Evolutionary conservation across 2,888 invertebrate species (phyloP).

Genomic region (Lydus trimaculatus): DNA sequence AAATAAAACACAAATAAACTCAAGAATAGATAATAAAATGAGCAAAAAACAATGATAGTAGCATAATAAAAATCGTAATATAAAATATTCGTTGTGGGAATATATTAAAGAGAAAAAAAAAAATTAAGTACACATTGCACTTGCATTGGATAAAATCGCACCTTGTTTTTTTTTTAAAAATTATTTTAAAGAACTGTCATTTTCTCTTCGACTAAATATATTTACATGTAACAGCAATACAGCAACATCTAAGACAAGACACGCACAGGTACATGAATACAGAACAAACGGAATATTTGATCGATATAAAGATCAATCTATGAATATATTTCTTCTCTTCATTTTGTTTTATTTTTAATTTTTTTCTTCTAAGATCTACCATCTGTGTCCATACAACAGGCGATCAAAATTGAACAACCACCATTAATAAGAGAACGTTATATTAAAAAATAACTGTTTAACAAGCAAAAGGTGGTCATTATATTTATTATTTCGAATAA

Average conservation of each 20-base stretch:
- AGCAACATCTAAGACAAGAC: constrained; percentile 52
- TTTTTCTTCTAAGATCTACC: background rate
- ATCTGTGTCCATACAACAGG: constrained; percentile 7
- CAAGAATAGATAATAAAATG: constrained; percentile 11
- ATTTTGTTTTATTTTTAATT: background rate
- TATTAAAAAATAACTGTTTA: background rate
- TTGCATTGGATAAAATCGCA: constrained; percentile 32
- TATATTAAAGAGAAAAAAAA: constrained; percentile 8
- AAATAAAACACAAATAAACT: background rate
- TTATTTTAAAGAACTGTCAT: constrained; percentile 24
- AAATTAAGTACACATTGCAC: constrained; percentile 41
- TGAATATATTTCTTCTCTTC: background rate
- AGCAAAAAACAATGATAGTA: constrained; percentile 16
- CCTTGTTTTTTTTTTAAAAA: constrained; percentile 16
- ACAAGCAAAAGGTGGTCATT: background rate
- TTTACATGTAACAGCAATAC: constrained; percentile 49
- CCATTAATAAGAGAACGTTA: background rate
- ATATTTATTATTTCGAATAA: background rate
- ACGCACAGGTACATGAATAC: constrained; percentile 54
- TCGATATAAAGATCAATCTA: constrained; percentile 22
- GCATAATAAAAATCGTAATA: constrained; percentile 6
- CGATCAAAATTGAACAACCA: background rate
- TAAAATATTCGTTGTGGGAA: constrained; percentile 35
- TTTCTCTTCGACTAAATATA: constrained; percentile 36
- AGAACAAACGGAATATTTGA: constrained; percentile 41